These are phyloP conservation scores for Gracilinanus agilis DNA, from an alignment of 2,113 vertebrate species.

Conservation along the genomic window DNA sequence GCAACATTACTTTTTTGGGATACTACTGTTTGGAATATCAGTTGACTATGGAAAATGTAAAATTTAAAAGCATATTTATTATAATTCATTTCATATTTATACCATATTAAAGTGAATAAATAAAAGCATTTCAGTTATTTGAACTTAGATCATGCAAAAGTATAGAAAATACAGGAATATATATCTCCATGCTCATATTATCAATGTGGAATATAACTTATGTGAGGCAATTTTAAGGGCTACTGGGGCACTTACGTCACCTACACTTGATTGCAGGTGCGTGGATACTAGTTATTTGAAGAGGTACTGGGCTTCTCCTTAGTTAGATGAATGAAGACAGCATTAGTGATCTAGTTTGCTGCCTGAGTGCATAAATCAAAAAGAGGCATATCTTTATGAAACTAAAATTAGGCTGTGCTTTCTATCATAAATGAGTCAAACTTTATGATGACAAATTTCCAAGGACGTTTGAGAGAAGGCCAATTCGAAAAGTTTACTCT, in stretches of 20 bases:
- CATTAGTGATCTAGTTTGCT: not conserved
- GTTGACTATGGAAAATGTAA: constrained; percentile 37
- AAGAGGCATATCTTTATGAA: constrained; percentile 21
- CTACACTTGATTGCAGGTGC: not conserved
- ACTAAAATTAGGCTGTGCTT: constrained; percentile 20
- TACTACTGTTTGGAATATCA: constrained; percentile 50
- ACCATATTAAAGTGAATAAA: too few species aligned
- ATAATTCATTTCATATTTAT: too few species aligned
- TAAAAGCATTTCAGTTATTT: constrained; percentile 51
- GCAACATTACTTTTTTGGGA: not conserved
- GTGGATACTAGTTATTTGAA: not conserved
- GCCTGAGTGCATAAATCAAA: not conserved
- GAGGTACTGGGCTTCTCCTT: not conserved
- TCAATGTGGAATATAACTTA: constrained; percentile 53
- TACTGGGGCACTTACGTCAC: not conserved
- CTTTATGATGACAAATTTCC: constrained; percentile 19
- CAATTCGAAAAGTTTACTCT: not conserved
- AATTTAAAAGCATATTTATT: too few species aligned
- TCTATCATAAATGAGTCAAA: not conserved
- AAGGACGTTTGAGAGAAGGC: not conserved
- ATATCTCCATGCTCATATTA: constrained; percentile 32
- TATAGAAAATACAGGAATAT: not conserved
- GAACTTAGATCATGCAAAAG: constrained; percentile 52
- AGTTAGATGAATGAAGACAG: not conserved
- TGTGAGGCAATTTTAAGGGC: constrained; percentile 30